These are phyloP conservation scores for Nomada ruficornis DNA, from an alignment of 2,888 invertebrate genomes.

Conservation along the genomic window DNA sequence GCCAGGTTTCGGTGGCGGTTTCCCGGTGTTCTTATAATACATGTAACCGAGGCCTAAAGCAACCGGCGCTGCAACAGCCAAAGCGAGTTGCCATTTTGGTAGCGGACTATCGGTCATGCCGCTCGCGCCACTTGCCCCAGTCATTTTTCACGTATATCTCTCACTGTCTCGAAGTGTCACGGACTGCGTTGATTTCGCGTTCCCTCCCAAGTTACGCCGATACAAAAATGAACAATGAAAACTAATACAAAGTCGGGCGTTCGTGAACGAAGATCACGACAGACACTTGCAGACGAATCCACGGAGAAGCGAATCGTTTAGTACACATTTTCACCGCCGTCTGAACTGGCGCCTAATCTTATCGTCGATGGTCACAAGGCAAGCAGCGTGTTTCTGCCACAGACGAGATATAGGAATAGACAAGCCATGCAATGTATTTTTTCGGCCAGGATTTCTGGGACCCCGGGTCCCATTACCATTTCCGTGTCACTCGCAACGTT, in stretches of 20 bases:
- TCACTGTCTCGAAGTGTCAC: slow-evolving; percentile 13
- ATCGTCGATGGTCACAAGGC: slow-evolving; percentile 10
- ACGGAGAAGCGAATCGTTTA: slow-evolving; percentile 31
- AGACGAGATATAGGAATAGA: too few relatives aligned
- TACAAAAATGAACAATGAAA: slow-evolving; percentile 27
- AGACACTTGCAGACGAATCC: slow-evolving; percentile 46
- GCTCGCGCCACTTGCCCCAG: slow-evolving; percentile 73
- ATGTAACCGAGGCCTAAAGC: slow-evolving; percentile 93
- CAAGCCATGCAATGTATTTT: too few relatives aligned
- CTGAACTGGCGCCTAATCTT: slow-evolving; percentile 15
- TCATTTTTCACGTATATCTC: slow-evolving; percentile 67
- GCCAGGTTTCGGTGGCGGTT: slow-evolving; percentile 69
- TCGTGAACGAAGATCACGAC: slow-evolving; percentile 39
- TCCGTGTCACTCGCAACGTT: too few relatives aligned
- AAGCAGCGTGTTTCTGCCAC: too few relatives aligned
- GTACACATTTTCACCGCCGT: slow-evolving; percentile 38
- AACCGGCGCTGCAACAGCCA: slow-evolving; percentile 93
- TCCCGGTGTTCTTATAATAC: slow-evolving; percentile 87
- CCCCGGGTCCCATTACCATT: too few relatives aligned
- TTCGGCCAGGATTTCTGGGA: too few relatives aligned
- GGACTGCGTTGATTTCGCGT: not conserved
- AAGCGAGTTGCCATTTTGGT: slow-evolving; percentile 94
- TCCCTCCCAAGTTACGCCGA: slow-evolving; percentile 17
- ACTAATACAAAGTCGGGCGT: slow-evolving; percentile 17
- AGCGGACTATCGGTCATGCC: slow-evolving; percentile 85